Evolutionary conservation across 1,140 invertebrate species (phyloP).

Genomic region (Ostrea denselamellosa): DNA sequence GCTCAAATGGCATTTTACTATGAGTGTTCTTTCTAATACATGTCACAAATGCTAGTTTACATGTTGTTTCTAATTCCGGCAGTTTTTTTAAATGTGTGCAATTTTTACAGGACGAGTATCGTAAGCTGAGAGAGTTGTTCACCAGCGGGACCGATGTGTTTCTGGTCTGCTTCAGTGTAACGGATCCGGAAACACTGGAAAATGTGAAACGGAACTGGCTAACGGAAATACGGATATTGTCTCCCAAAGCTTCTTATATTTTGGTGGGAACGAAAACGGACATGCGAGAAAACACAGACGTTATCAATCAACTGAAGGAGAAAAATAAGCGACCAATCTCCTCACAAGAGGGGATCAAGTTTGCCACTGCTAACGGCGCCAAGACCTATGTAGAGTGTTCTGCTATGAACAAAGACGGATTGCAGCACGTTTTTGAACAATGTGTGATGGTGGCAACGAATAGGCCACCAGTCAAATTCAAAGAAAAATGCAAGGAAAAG

Average conservation of each 20-base stretch:
- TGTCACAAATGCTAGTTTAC: no score
- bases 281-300: slow-evolving; percentile 61
- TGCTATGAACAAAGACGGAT: slow-evolving; percentile 78
- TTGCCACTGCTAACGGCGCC: slow-evolving; percentile 85
- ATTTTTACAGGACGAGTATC: slow-evolving; percentile 91
- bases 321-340: slow-evolving; percentile 90
- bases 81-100: not conserved
- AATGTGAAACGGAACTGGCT: slow-evolving; percentile 94
- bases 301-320: slow-evolving; percentile 90
- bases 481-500: slow-evolving; percentile 13
- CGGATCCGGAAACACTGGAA: slow-evolving; percentile 97
- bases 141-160: slow-evolving; percentile 99
- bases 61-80: no score
- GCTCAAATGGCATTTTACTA: no score
- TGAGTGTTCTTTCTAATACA: no score
- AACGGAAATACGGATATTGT: slow-evolving; percentile 85
- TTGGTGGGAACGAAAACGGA: slow-evolving; percentile 83
- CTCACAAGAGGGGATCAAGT: slow-evolving; percentile 86
- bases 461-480: not conserved
- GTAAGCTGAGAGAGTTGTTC: slow-evolving; percentile 92
- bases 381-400: slow-evolving; percentile 96
- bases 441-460: slow-evolving; percentile 61
- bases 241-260: slow-evolving; percentile 90
- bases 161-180: slow-evolving; percentile 99
- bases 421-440: slow-evolving; percentile 71